A percentile compares a stretch with the other conserved stretches of the same genome.
Evolutionary conservation across 2,888 invertebrate species (phyloP).

Genomic region (Geophilus truncorum): DNA sequence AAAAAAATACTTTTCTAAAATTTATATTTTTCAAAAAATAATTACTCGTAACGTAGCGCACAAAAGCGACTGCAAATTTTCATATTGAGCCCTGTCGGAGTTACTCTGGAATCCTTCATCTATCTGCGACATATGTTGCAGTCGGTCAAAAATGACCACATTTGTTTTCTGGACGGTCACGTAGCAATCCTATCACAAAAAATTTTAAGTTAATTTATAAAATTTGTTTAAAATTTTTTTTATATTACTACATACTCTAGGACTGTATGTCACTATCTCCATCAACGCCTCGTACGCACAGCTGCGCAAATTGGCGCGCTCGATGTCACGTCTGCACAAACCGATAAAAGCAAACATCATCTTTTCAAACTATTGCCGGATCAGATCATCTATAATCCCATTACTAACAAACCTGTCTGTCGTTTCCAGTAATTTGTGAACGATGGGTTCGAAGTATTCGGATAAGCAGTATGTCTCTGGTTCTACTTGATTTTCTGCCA

Average conservation of each 20-base stretch:
- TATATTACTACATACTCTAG: constrained; percentile 61
- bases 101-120: constrained; percentile 81
- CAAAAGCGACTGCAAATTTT: constrained; percentile 93
- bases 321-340: constrained; percentile 69
- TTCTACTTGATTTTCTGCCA: no score
- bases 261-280: constrained; percentile 99
- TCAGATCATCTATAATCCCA: background rate
- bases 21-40: no score
- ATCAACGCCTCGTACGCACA: constrained; percentile 98
- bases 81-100: no score
- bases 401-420: constrained; percentile 62
- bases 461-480: constrained; percentile 92
- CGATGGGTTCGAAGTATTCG: constrained; percentile 87
- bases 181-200: constrained; percentile 71
- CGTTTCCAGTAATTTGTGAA: constrained; percentile 83
- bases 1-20: no score
- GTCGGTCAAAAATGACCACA: constrained; percentile 86
- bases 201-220: no score
- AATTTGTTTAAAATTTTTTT: no score
- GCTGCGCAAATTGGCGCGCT: constrained; percentile 86
- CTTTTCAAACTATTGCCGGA: background rate
- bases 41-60: constrained; percentile 83
- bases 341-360: constrained; percentile 31
- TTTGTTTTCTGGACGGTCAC: constrained; percentile 93
- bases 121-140: constrained; percentile 92